Evolutionary conservation across 2,888 invertebrate species (phyloP).

Genomic region (Zaprionus bogoriensis): DNA sequence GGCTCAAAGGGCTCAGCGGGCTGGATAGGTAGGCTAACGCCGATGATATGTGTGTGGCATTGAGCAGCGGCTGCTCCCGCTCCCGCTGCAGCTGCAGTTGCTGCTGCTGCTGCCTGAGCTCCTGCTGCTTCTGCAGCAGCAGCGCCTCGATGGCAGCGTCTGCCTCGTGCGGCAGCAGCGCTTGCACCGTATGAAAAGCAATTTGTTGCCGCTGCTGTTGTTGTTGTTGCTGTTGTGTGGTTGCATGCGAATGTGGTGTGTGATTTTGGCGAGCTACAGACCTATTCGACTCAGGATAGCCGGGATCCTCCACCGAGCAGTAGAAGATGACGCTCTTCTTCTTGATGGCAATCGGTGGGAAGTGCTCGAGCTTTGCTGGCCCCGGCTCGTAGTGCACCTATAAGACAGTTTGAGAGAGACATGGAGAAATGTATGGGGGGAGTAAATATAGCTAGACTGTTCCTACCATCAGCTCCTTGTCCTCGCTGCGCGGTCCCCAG

Average conservation of each 20-base stretch:
- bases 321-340: slow-evolving; percentile 91
- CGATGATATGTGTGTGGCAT: slow-evolving; percentile 44
- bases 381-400: slow-evolving; percentile 89
- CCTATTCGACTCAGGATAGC: slow-evolving; percentile 87
- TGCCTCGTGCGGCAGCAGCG: slow-evolving; percentile 74
- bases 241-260: slow-evolving; percentile 19
- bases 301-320: slow-evolving; percentile 92
- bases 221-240: too few relatives aligned
- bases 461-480: slow-evolving; percentile 89
- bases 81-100: slow-evolving; percentile 50
- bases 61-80: slow-evolving; percentile 16
- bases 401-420: neutral
- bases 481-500: slow-evolving; percentile 91
- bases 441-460: neutral
- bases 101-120: slow-evolving; percentile 24
- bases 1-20: too few relatives aligned
- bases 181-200: slow-evolving; percentile 77
- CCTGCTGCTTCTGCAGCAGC: slow-evolving; percentile 69
- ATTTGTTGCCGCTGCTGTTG: slow-evolving; percentile 48
- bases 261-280: slow-evolving; percentile 70
- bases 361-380: slow-evolving; percentile 89
- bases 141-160: slow-evolving; percentile 79
- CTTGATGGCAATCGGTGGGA: slow-evolving; percentile 91
- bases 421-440: neutral
- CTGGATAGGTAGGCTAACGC: slow-evolving; percentile 42